Base-by-base conservation (phyloP, 2,113 vertebrate species). In the Burhinus oedicnemus region DNA sequence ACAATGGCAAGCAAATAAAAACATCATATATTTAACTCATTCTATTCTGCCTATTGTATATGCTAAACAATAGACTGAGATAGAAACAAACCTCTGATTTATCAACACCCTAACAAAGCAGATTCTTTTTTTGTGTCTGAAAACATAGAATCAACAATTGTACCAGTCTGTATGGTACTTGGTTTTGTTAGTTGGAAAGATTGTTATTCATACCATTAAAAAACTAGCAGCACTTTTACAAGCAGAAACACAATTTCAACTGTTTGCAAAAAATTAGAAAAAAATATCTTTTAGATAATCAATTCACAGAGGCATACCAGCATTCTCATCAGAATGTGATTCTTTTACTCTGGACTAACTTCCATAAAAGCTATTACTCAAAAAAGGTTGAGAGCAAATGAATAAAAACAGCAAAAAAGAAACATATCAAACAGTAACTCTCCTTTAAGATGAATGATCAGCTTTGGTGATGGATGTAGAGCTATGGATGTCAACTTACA, bases 1-100 rank as follows among this genome's bases (percentile, higher is more conserved):
- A 68, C 32, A 90, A 89, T 66, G 34, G 6, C 25, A 94, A 83
- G 19, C 11, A 76, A 97, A 95, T 92, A 88, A 92, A 88, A 93
- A 6, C 34, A 90, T 83, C 27, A 45, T 62, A 58, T 86, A 66
- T 81, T 96, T 91, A 94, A 77, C 71, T 92, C 45, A 70, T 92
- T 87, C 25, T 66, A 38, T 90, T 92, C 75, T 92, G 36, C 5
- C 21, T 76, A 32, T 82, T 94, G 29, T 55, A 12, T 57, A 34
- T 32, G 13, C 5, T 2, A 21, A 62, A 77, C 40, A 93, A 45
- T 55, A 72, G n/a, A 32, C 25, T 70, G 54, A 69, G 45, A 80
- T 11, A 92, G 32, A 87, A 95, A 79, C 1, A 64, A 85, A 45
- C 2, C 12, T 82, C 47, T 80, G 44, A 61, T 78, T 91, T 91